Evolutionary conservation across 2,797 vertebrate species (phyloP).

Genomic region (Coranthus polyacanthus): DNA sequence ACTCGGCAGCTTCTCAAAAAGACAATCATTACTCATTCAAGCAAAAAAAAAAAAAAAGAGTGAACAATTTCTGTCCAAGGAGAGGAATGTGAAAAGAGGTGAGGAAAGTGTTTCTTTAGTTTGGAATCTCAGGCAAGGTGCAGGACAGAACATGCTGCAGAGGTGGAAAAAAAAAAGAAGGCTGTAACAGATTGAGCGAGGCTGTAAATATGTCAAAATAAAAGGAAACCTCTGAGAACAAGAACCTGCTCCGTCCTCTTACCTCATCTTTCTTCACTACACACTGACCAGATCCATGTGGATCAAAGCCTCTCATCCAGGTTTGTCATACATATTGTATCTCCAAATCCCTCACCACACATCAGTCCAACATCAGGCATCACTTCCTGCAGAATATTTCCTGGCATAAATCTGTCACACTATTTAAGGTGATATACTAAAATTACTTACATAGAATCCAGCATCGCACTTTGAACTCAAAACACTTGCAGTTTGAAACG

Average conservation of each 20-base stretch:
- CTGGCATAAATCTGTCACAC: conserved; percentile 46
- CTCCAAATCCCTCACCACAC: conserved; percentile 74
- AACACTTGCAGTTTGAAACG: conserved; percentile 12
- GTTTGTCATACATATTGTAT: conserved; percentile 66
- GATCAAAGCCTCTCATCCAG: conserved; percentile 78
- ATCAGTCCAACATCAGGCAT: conserved; percentile 55
- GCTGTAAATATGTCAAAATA: conserved; percentile 86
- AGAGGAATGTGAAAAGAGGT: conserved; percentile 36
- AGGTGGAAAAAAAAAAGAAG: conserved; percentile 53
- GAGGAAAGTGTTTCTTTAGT: conserved; percentile 19
- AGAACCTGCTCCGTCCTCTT: conserved; percentile 85
- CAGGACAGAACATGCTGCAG: conserved; percentile 28
- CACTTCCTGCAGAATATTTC: conserved; percentile 46
- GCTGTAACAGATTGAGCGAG: conserved; percentile 82
- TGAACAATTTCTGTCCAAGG: conserved; percentile 41
- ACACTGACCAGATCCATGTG: conserved; percentile 72
- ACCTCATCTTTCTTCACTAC: conserved; percentile 73
- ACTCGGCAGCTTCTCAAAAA: conserved; percentile 10
- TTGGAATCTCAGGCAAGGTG: conserved; percentile 33
- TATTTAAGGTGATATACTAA: conserved; percentile 22
- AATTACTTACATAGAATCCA: conserved; percentile 49
- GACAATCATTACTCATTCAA: conserved; percentile 38
- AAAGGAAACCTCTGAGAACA: conserved; percentile 84
- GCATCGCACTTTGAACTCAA: conserved; percentile 18
- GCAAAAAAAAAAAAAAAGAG: conserved; percentile 33